Percentiles rank a stretch among this genome's conserved stretches.
phyloP scores from a whole-genome alignment of 2,888 invertebrate species.

The Dorcus parallelipipedus region DNA sequence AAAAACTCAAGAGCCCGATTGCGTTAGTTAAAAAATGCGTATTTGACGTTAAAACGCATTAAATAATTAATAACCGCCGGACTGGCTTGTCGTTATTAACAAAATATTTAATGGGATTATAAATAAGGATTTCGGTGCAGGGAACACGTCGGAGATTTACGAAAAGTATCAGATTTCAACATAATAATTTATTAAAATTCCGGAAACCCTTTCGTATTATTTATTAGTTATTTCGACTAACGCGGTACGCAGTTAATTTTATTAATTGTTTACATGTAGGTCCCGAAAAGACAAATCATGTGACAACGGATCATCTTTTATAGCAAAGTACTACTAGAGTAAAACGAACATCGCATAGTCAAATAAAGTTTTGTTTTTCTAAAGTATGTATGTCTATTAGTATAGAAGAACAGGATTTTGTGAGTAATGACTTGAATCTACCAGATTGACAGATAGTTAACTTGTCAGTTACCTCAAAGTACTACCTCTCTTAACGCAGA shows the following conservation, averaged over 20 bases:
- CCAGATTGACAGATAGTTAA: slow-evolving; percentile 20
- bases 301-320: background rate
- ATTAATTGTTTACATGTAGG: slow-evolving; percentile 22
- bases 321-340: background rate
- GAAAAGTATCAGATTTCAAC: slow-evolving; percentile 12
- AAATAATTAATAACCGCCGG: too few species aligned
- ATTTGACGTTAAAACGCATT: too few species aligned
- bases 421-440: slow-evolving; percentile 19
- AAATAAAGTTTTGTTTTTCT: background rate
- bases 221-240: slow-evolving; percentile 21
- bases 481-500: slow-evolving; percentile 19
- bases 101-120: slow-evolving; percentile 7
- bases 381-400: background rate
- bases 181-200: slow-evolving; percentile 7
- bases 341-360: too few species aligned
- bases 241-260: slow-evolving; percentile 23
- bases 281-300: slow-evolving; percentile 5
- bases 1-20: too few species aligned
- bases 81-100: background rate
- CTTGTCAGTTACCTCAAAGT: slow-evolving; percentile 18
- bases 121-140: slow-evolving; percentile 6
- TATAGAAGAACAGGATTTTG: slow-evolving; percentile 3
- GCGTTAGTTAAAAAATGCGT: too few species aligned
- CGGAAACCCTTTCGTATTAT: slow-evolving; percentile 1
- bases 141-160: background rate